phyloP scores from a whole-genome alignment of 1,140 invertebrate species.

The Paraescarpia echinospica region DNA sequence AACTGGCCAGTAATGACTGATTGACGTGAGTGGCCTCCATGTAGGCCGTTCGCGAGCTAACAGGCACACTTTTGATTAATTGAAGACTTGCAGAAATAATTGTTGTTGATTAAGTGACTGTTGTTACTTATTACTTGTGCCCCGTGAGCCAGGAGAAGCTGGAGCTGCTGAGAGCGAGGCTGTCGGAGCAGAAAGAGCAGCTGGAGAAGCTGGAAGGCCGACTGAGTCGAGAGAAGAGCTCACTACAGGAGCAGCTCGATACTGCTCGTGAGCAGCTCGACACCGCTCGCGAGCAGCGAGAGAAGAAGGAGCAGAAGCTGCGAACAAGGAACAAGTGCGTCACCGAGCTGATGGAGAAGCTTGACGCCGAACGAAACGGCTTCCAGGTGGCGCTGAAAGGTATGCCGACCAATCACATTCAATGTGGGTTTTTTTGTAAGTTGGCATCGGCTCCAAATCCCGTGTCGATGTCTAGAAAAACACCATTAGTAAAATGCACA shows the following conservation, averaged over 20 bases:
- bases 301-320: slow-evolving; percentile 17
- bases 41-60: too few species aligned
- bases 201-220: not conserved
- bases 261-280: not conserved
- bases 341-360: slow-evolving; percentile 14
- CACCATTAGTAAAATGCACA: too few species aligned
- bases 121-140: too few species aligned
- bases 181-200: not conserved
- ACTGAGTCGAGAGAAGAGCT: not conserved
- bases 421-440: too few species aligned
- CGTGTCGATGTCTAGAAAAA: too few species aligned
- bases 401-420: not conserved
- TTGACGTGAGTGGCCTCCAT: too few species aligned
- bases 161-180: not conserved
- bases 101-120: too few species aligned
- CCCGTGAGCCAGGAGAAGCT: not conserved
- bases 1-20: too few species aligned
- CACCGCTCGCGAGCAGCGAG: not conserved
- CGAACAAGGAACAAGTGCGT: not conserved
- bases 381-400: slow-evolving; percentile 18
- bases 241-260: not conserved
- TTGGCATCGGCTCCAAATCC: too few species aligned
- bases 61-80: too few species aligned
- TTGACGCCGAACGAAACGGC: not conserved
- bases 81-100: too few species aligned